phyloP scores from a whole-genome alignment of 1,140 invertebrate species.

The Zophobas morio region DNA sequence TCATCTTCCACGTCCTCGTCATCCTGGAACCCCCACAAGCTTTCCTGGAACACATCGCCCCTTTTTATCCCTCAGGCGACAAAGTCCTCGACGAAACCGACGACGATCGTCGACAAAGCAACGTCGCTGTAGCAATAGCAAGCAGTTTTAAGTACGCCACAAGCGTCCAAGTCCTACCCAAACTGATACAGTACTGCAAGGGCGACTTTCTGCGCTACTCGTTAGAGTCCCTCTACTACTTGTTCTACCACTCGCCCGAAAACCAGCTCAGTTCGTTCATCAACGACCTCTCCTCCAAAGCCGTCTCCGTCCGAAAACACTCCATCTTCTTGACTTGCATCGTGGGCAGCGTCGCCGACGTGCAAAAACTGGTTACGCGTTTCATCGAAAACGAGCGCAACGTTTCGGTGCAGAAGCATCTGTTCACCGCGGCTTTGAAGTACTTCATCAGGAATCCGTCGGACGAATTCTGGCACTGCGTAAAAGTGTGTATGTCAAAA shows the following conservation, averaged over 20 bases:
- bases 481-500: slow-evolving; percentile 20
- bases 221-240: slow-evolving; percentile 38
- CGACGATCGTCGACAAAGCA: background rate
- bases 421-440: slow-evolving; percentile 47
- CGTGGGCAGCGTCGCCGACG: background rate
- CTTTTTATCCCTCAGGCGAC: slow-evolving; percentile 19
- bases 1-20: background rate
- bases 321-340: slow-evolving; percentile 40
- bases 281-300: slow-evolving; percentile 6
- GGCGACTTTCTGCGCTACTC: slow-evolving; percentile 29
- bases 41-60: background rate
- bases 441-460: slow-evolving; percentile 48
- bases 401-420: slow-evolving; percentile 44
- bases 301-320: slow-evolving; percentile 46
- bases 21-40: slow-evolving; percentile 16
- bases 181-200: slow-evolving; percentile 41
- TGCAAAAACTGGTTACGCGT: background rate
- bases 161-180: slow-evolving; percentile 8
- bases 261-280: slow-evolving; percentile 29
- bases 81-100: slow-evolving; percentile 24
- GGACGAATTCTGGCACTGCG: slow-evolving; percentile 16
- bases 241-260: slow-evolving; percentile 38
- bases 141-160: slow-evolving; percentile 17
- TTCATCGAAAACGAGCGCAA: slow-evolving; percentile 18
- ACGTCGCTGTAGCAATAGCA: background rate